These are phyloP conservation scores for Sminthurinus signatus DNA, from an alignment of 1,140 invertebrate genomes.

Conservation along the genomic window DNA sequence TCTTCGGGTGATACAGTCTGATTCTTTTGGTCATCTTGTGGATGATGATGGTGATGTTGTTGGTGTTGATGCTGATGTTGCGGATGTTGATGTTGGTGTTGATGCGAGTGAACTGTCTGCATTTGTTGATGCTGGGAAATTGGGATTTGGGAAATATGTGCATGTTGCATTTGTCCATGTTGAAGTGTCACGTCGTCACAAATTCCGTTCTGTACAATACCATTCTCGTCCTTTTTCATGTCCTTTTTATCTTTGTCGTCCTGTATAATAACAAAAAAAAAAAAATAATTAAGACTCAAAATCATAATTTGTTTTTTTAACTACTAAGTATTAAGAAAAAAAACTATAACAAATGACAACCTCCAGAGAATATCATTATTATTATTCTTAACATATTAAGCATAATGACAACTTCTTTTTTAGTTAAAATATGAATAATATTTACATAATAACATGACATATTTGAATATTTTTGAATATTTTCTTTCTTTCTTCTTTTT, in stretches of 20 bases:
- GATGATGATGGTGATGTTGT: conserved; percentile 30
- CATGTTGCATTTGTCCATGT: conserved; percentile 5
- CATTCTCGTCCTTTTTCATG: conserved; percentile 56
- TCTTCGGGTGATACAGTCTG: conserved; percentile 26
- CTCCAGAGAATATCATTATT: conserved; percentile 15
- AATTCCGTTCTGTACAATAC: conserved; percentile 73
- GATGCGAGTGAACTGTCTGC: conserved; percentile 30
- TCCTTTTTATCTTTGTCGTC: conserved; percentile 51
- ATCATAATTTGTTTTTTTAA: neutral
- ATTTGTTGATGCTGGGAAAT: conserved; percentile 51
- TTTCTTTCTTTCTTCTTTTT: neutral
- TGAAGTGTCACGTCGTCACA: conserved; percentile 61
- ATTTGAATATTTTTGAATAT: too few relatives aligned
- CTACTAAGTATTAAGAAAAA: too few relatives aligned
- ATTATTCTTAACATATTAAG: too few relatives aligned
- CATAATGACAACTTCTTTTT: too few relatives aligned
- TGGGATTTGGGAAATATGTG: conserved; percentile 41
- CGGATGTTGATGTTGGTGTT: conserved; percentile 47
- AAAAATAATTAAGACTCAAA: conserved; percentile 19
- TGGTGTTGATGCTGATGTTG: conserved; percentile 49
- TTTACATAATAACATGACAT: too few relatives aligned
- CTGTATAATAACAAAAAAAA: conserved; percentile 39
- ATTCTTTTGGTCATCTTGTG: conserved; percentile 31
- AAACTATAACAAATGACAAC: too few relatives aligned
- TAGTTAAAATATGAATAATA: too few relatives aligned